Conservation (phyloP, 37 sponge, comb jelly and placozoan genomes). For the Hexactinellida sp. region DNA sequence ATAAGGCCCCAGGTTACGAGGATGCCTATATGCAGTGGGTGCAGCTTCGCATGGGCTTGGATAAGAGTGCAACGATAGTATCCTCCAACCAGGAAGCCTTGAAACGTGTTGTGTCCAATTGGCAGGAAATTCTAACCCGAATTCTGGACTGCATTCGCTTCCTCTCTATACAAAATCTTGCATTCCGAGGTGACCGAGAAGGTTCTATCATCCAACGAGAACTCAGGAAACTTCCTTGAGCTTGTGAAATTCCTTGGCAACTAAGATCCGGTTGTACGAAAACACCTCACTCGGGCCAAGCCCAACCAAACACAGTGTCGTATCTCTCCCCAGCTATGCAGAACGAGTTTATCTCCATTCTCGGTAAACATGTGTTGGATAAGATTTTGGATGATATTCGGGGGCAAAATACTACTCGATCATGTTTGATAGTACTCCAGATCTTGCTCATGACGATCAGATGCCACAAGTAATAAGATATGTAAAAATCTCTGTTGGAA, state of each 20-base stretch:
- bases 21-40: not conserved
- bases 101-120: not conserved
- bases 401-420: not conserved
- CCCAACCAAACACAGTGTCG: not conserved
- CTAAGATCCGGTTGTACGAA: not conserved
- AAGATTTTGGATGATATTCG: not conserved
- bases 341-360: not conserved
- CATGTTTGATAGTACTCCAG: slow-evolving; percentile 7
- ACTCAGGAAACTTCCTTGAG: not conserved
- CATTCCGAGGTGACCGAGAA: not conserved
- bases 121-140: not conserved
- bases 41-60: not conserved
- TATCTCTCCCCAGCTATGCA: not conserved
- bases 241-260: not conserved
- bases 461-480: not conserved
- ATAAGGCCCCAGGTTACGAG: not conserved
- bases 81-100: not conserved
- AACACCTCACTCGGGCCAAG: not conserved
- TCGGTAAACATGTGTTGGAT: not conserved
- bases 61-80: not conserved
- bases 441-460: not conserved
- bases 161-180: not conserved
- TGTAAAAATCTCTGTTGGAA: not conserved
- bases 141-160: not conserved
- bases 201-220: not conserved